Conservation (phyloP, 2,113 vertebrate genomes). For the Silurus meridionalis region DNA sequence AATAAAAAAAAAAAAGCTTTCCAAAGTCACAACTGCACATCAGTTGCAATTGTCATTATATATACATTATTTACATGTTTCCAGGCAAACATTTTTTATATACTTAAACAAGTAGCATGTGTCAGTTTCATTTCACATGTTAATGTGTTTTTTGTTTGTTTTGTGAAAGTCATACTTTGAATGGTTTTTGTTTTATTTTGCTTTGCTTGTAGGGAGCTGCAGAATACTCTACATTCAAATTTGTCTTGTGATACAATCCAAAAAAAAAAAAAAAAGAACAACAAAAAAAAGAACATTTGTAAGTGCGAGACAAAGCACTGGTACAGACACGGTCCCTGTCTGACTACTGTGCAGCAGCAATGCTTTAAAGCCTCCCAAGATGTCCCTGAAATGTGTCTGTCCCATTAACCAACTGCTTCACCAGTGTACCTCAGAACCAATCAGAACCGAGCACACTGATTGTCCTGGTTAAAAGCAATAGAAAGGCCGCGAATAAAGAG, state of each 20-base stretch:
- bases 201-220: conserved; percentile 65
- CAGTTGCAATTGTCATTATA: conserved; percentile 59
- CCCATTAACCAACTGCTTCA: conserved; percentile 12
- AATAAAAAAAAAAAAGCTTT: conserved; percentile 65
- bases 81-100: conserved; percentile 65
- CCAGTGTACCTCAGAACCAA: conserved; percentile 6
- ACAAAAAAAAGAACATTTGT: conserved; percentile 54
- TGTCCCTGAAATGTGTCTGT: conserved; percentile 47
- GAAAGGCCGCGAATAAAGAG: conserved; percentile 40
- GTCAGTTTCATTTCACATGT: conserved; percentile 45
- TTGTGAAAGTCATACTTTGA: conserved; percentile 50
- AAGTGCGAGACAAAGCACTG: conserved; percentile 73
- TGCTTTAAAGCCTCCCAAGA: conserved; percentile 54
- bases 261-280: conserved; percentile 56
- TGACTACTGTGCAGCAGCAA: conserved; percentile 53
- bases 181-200: conserved; percentile 41
- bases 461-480: conserved; percentile 32
- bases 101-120: conserved; percentile 65
- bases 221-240: conserved; percentile 90
- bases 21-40: conserved; percentile 57
- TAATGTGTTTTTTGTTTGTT: conserved; percentile 34
- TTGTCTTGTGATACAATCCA: conserved; percentile 92
- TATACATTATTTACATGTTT: conserved; percentile 69
- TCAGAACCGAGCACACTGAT: background rate
- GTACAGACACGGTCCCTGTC: conserved; percentile 48